Evolutionary conservation across 1,140 invertebrate species (phyloP).

Genomic region (Elymnias hypermnestra): DNA sequence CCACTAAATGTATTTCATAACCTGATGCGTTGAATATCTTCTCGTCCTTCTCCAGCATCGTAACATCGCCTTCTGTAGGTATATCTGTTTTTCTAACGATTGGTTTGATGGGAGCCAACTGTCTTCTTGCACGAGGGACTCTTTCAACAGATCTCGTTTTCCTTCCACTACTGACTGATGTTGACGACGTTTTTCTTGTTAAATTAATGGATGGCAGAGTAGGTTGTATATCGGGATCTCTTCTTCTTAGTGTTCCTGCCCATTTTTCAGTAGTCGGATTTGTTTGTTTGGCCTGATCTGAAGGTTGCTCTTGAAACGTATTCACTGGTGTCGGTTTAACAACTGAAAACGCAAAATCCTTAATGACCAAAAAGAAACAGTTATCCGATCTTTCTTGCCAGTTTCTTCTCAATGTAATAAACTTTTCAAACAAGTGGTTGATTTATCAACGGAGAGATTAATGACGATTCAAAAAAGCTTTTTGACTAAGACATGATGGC

Average conservation of each 20-base stretch:
- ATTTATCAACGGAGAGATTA: no score
- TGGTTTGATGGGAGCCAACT: slow-evolving; percentile 59
- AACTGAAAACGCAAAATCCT: slow-evolving; percentile 35
- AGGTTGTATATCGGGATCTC: slow-evolving; percentile 81
- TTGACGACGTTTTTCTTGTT: slow-evolving; percentile 54
- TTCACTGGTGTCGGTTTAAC: slow-evolving; percentile 54
- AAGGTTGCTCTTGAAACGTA: slow-evolving; percentile 40
- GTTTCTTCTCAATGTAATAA: neutral
- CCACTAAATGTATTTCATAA: slow-evolving; percentile 87
- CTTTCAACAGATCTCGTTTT: slow-evolving; percentile 77
- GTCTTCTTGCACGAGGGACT: slow-evolving; percentile 48
- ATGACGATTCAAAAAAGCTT: no score
- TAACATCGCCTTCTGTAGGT: slow-evolving; percentile 47
- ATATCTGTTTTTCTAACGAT: slow-evolving; percentile 50
- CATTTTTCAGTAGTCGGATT: slow-evolving; percentile 76
- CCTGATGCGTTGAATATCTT: slow-evolving; percentile 84
- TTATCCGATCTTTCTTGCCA: no score
- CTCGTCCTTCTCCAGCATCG: slow-evolving; percentile 73
- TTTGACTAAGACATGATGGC: no score
- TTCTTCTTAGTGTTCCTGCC: slow-evolving; percentile 78
- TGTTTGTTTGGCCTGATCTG: slow-evolving; percentile 46
- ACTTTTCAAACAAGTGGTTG: no score
- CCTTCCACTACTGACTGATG: slow-evolving; percentile 53
- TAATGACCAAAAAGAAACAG: no score
- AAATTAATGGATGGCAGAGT: slow-evolving; percentile 79